phyloP scores from a whole-genome alignment of 2,888 invertebrate species.

The Resseliella maxima region DNA sequence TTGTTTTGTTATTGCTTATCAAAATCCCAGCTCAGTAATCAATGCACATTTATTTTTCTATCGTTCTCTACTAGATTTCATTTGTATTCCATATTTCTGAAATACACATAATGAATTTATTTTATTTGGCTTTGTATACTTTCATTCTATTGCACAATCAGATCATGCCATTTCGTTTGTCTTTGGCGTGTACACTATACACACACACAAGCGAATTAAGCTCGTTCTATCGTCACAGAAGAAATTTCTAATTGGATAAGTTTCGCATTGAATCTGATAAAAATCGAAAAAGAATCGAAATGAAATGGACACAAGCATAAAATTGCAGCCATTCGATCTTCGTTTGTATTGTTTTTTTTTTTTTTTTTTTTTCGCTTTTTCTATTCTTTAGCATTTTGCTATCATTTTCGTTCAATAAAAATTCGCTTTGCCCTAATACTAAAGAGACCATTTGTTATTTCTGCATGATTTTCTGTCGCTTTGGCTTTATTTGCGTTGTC shows the following conservation, averaged over 20 bases:
- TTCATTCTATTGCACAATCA: conserved; percentile 6
- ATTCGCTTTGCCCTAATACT: neutral
- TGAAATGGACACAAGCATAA: conserved; percentile 4
- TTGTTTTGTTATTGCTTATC: neutral
- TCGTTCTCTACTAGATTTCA: neutral
- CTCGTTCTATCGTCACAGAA: neutral
- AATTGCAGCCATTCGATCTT: neutral
- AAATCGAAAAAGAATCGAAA: conserved; percentile 26
- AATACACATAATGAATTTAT: conserved; percentile 29
- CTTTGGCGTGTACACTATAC: neutral
- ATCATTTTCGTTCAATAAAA: too few species aligned
- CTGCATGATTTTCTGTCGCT: conserved; percentile 12
- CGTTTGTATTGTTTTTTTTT: neutral
- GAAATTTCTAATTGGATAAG: conserved; percentile 55
- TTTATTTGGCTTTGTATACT: neutral
- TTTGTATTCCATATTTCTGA: neutral
- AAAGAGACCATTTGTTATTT: neutral
- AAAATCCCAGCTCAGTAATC: neutral
- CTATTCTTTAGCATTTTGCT: too few species aligned
- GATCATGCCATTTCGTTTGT: neutral
- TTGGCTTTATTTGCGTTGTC: conserved; percentile 1
- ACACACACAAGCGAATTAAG: neutral
- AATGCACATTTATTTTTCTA: neutral
- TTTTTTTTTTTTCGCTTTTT: neutral
- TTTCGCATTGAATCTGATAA: conserved; percentile 12